Evolutionary conservation across 2,888 invertebrate species (phyloP).

Genomic region (Lottia scabra): DNA sequence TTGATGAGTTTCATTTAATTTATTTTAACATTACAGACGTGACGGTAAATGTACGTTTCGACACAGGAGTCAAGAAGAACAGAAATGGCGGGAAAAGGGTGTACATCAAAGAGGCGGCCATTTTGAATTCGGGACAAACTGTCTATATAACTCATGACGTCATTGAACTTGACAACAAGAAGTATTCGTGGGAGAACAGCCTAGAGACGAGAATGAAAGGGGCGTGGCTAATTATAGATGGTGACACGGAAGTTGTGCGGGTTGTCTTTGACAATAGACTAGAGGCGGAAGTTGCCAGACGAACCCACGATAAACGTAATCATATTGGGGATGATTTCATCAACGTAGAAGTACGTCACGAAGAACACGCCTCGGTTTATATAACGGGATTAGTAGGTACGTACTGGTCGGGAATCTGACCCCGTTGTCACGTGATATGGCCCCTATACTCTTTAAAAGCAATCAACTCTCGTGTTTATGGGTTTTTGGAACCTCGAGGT

Average conservation of each 20-base stretch:
- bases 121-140: neutral
- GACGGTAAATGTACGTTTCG: neutral
- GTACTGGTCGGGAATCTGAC: neutral
- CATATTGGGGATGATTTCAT: neutral
- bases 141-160: neutral
- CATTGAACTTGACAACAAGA: neutral
- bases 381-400: neutral
- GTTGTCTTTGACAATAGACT: neutral
- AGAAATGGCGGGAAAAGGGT: neutral
- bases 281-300: neutral
- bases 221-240: slow-evolving; percentile 1
- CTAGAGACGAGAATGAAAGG: neutral
- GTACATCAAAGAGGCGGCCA: neutral
- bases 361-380: neutral
- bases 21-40: neutral
- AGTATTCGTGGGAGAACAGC: neutral
- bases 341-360: neutral
- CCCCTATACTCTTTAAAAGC: too few relatives aligned
- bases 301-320: neutral
- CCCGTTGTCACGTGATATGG: too few relatives aligned
- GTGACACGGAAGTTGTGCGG: neutral
- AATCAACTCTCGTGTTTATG: too few relatives aligned
- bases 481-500: too few relatives aligned
- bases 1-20: too few relatives aligned
- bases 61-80: neutral